phyloP scores from a whole-genome alignment of 2,888 invertebrate genomes.

The Phaedon cochleariae region DNA sequence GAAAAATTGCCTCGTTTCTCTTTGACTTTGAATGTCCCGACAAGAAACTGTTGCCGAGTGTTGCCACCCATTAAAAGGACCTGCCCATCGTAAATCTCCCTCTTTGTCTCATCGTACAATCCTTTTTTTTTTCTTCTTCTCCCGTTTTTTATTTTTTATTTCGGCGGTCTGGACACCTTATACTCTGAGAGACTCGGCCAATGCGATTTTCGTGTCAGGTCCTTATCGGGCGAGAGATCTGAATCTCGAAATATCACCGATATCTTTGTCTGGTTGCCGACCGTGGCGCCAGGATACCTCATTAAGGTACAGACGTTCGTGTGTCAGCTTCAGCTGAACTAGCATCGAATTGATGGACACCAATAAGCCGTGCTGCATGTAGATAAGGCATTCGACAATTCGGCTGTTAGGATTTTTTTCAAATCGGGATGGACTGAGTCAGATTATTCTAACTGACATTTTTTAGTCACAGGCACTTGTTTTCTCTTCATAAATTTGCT shows the following conservation, averaged over 20 bases:
- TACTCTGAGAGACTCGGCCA: constrained; percentile 52
- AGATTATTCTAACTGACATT: too few relatives aligned
- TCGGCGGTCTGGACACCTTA: constrained; percentile 52
- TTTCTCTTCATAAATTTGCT: too few relatives aligned
- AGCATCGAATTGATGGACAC: constrained; percentile 45
- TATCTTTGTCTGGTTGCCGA: constrained; percentile 59
- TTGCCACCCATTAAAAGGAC: constrained; percentile 60
- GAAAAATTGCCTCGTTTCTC: constrained; percentile 57
- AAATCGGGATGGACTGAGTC: too few relatives aligned
- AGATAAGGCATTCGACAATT: constrained; percentile 36
- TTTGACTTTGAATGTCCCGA: constrained; percentile 60
- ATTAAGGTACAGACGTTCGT: constrained; percentile 52
- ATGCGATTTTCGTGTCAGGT: constrained; percentile 60
- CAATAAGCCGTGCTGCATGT: constrained; percentile 40
- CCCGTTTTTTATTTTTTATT: constrained; percentile 47
- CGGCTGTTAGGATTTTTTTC: constrained; percentile 33
- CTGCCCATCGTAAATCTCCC: constrained; percentile 36
- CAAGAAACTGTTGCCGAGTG: constrained; percentile 57
- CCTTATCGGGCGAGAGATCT: constrained; percentile 61
- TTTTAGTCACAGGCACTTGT: too few relatives aligned
- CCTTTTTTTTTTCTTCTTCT: too few relatives aligned
- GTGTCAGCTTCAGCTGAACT: constrained; percentile 42
- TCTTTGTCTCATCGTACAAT: constrained; percentile 41
- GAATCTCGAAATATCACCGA: constrained; percentile 60
- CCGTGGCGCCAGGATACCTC: constrained; percentile 61